Base-by-base conservation (phyloP, 1,140 invertebrate genomes). In the Ephestia elutella region DNA sequence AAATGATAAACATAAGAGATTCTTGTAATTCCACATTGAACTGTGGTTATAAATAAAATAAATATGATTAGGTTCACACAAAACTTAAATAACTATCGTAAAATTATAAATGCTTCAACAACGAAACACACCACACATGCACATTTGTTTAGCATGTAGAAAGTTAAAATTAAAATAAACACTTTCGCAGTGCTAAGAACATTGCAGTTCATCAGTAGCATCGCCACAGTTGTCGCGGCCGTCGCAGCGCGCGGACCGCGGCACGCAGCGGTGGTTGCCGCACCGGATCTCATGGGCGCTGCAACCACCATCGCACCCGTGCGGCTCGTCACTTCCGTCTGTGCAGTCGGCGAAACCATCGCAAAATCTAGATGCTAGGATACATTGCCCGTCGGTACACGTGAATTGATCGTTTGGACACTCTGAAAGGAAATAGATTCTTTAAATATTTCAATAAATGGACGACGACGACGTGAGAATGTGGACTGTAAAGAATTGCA, bases 291-390 rank as follows among this genome's bases (percentile, higher is more conserved):
- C 89, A 56, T 87, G 82, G 0, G 68, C 70, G 17, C 80, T 69
- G 58, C 89, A 90, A 0, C 65, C 75, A 7, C 76, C 81, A 64
- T 92, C 92, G 78, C 96, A 97, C 3, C 92, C 91, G 0, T 89
- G 82, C 0, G 94, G 94, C 76, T 97, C 96, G 77, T 97, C 96
- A 11, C 93, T 94, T 54, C 91, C 91, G 73, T 97, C 95, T 28
- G 91, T 90, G 76, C 96, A 97, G 75, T 98, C 96, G 0, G 92
- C 82, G 32, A 94, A 90, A 0, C 95, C 95, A 80, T 98, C 96
- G 83, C 96, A 98, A 62, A 95, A 93, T 92, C 95, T 95, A 0
- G 91, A 91, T 28, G 91, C 91, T 0, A 93, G 92, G 59, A 98
- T 96, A 73, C 96, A 98, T 57, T 95, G 92, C 0, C 93, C 92